These are phyloP conservation scores for Siderastrea siderea DNA, from an alignment of 92 coral and sea anemone genomes.

Conservation along the genomic window DNA sequence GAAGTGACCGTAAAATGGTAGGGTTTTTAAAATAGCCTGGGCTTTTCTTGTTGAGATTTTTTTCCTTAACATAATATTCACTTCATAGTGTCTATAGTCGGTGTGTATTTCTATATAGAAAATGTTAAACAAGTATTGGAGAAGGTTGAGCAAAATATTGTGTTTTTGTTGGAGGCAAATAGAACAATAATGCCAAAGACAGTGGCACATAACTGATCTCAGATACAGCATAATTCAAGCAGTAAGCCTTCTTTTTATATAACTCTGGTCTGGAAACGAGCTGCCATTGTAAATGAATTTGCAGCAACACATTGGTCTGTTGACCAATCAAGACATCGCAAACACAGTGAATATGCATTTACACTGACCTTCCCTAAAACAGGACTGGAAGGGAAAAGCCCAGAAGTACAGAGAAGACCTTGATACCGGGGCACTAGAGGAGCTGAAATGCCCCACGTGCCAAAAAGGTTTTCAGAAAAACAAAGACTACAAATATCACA, in stretches of 20 bases:
- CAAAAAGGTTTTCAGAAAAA: constrained; percentile 33
- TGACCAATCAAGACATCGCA: not conserved
- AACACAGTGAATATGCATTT: constrained; percentile 29
- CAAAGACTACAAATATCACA: constrained; percentile 51
- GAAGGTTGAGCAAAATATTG: no score
- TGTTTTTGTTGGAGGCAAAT: no score
- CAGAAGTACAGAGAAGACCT: constrained; percentile 64
- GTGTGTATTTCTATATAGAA: constrained; percentile 2
- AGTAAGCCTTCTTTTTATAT: no score
- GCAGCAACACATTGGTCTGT: no score
- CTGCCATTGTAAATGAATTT: no score
- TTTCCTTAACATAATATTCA: not conserved
- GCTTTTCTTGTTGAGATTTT: not conserved
- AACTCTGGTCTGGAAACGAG: no score
- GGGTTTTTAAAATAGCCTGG: no score
- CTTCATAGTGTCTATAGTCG: constrained; percentile 2
- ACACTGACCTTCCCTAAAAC: constrained; percentile 14
- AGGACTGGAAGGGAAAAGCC: constrained; percentile 71
- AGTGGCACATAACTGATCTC: no score
- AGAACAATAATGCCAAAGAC: no score
- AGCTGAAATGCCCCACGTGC: constrained; percentile 60
- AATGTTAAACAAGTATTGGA: no score
- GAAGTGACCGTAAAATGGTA: no score
- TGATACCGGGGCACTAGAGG: constrained; percentile 50
- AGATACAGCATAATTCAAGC: no score